Evolutionary conservation across 2,113 vertebrate genomes (phyloP), one percentile per base, ranked within the genome.

Genomic region (cat (Felis catus)): DNA sequence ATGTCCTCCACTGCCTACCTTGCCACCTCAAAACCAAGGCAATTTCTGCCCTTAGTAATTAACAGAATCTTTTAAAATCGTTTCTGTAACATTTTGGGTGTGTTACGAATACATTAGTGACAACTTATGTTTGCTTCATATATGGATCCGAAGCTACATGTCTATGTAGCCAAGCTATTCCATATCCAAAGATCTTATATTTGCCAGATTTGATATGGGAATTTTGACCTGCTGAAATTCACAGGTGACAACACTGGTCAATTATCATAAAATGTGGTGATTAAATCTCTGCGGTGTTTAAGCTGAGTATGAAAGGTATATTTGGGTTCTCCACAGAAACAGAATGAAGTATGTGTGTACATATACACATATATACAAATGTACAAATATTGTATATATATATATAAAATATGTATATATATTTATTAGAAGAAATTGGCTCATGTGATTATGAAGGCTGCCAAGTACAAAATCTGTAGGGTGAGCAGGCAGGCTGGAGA

Each of bases 1-100:
- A 25, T 41, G 0, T 1, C n/a, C 70, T 19, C 33, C n/a, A 15
- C 14, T 51, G 7, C 10, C 5, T 23, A 25, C 33, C 3, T 1
- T 7, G 48, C 15, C 15, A 6, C 19, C 27, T 45, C n/a, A 55
- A 7, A 86, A 48, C 14, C 23, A 78, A 29, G 3, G 27, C 21
- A 23, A 27, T 74, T 76, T n/a, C 45, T n/a, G 45, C 10, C 4
- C 16, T 6, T 70, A n/a, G 45, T 27, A 29, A 68, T 9, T 33
- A 7, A 41, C 45, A 45, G 33, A 51, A 9, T 39, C 39, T 91
- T 91, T 31, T 11, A n/a, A 45, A 9, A 61, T 41, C 12, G 4
- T 58, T 58, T 88, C 11, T 70, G 13, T 55, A 58, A 70, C 0
- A 78, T 9, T 36, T 83, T 21, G 9, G 19, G 4, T 63, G 51